These are phyloP conservation scores for Drosophila cognata DNA, from an alignment of 2,888 invertebrate genomes.

Conservation along the genomic window DNA sequence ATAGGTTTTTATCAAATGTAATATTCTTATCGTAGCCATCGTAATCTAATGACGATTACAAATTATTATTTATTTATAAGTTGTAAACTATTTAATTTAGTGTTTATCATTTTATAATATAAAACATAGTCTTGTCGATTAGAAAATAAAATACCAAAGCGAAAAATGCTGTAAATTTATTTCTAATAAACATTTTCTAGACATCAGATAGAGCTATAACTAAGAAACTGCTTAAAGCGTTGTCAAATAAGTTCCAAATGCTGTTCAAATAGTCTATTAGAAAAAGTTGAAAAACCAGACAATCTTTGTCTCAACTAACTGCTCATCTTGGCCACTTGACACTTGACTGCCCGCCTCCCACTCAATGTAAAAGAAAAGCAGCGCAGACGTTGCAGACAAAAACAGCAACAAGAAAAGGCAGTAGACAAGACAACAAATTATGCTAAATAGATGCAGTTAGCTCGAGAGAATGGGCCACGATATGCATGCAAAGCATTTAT, in stretches of 20 bases:
- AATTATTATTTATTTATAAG: neutral
- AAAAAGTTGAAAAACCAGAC: conserved; percentile 39
- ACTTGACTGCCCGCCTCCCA: conserved; percentile 42
- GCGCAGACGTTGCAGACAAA: conserved; percentile 32
- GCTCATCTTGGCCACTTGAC: conserved; percentile 54
- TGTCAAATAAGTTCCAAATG: conserved; percentile 28
- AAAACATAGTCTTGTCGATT: neutral
- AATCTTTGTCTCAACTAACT: conserved; percentile 38
- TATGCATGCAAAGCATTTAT: conserved; percentile 69
- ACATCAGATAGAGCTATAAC: neutral
- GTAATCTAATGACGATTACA: neutral
- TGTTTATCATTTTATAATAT: neutral
- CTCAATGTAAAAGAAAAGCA: conserved; percentile 9
- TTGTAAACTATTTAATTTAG: neutral
- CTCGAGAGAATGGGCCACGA: conserved; percentile 41
- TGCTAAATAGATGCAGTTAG: conserved; percentile 76
- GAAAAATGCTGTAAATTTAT: neutral
- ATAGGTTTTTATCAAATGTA: neutral
- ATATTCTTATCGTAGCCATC: neutral
- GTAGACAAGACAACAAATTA: conserved; percentile 67
- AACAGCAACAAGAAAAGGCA: conserved; percentile 11
- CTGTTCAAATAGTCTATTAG: conserved; percentile 29
- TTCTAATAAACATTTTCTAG: neutral
- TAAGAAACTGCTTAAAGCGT: neutral
- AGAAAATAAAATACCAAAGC: neutral